Conservation (phyloP, 2,113 vertebrate species). For the Sinocyclocheilus rhinocerous region DNA sequence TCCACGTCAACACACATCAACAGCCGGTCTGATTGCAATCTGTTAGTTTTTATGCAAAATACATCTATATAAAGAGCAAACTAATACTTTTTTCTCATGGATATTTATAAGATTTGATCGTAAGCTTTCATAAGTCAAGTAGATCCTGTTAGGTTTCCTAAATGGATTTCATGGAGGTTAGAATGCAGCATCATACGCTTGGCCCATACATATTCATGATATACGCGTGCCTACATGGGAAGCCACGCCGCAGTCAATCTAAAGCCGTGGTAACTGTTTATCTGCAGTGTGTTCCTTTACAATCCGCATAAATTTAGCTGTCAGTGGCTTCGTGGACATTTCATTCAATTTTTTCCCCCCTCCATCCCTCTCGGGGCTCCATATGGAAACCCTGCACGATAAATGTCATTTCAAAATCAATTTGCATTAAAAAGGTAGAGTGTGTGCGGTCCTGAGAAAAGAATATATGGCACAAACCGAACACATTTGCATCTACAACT, state of each 20-base stretch:
- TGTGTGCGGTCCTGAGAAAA: slow-evolving; percentile 47
- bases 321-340: slow-evolving; percentile 71
- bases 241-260: slow-evolving; percentile 63
- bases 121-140: slow-evolving; percentile 64
- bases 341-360: slow-evolving; percentile 63
- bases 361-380: slow-evolving; percentile 50
- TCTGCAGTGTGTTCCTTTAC: slow-evolving; percentile 61
- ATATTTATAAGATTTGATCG: slow-evolving; percentile 62
- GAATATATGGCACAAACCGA: slow-evolving; percentile 58
- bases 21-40: background rate
- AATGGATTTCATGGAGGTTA: slow-evolving; percentile 79
- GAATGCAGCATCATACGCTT: slow-evolving; percentile 69
- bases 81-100: slow-evolving; percentile 45
- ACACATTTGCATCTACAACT: slow-evolving; percentile 51
- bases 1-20: slow-evolving; percentile 47
- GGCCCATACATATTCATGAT: slow-evolving; percentile 75
- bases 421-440: slow-evolving; percentile 72
- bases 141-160: slow-evolving; percentile 77
- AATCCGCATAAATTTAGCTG: slow-evolving; percentile 73
- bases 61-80: background rate
- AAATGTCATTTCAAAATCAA: slow-evolving; percentile 69
- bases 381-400: slow-evolving; percentile 64
- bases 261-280: slow-evolving; percentile 71
- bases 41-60: background rate
- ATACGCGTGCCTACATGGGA: slow-evolving; percentile 5